phyloP scores from a whole-genome alignment of 2,888 invertebrate species.

The Lottia scabra region DNA sequence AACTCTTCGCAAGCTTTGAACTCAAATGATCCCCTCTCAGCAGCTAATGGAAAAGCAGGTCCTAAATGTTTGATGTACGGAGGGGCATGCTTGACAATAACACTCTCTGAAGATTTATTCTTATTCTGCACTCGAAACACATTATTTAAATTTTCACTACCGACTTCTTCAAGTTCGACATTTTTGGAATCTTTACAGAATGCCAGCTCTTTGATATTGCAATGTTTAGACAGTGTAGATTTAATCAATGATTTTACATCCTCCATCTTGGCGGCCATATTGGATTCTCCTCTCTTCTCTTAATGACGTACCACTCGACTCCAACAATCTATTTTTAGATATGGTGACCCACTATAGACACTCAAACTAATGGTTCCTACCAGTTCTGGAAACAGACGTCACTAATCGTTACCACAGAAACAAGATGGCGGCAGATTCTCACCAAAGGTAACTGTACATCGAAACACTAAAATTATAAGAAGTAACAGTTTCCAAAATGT shows the following conservation, averaged over 20 bases:
- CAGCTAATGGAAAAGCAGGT: conserved; percentile 40
- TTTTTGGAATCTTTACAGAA: conserved; percentile 23
- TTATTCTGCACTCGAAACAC: conserved; percentile 32
- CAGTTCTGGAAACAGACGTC: too few species aligned
- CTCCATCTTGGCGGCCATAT: background rate
- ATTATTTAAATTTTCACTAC: conserved; percentile 50
- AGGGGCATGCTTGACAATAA: conserved; percentile 47
- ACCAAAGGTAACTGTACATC: too few species aligned
- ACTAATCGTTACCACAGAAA: too few species aligned
- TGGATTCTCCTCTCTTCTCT: background rate
- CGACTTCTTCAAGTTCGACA: conserved; percentile 36
- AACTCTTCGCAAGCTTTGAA: conserved; percentile 40
- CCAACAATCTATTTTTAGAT: too few species aligned
- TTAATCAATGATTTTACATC: background rate
- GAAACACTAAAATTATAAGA: too few species aligned
- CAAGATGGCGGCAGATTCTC: too few species aligned
- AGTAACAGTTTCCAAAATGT: too few species aligned
- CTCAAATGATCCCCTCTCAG: conserved; percentile 38
- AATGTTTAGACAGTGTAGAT: background rate
- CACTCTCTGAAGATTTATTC: conserved; percentile 19
- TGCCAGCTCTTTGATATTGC: conserved; percentile 5
- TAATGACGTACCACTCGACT: too few species aligned
- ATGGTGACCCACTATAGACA: too few species aligned
- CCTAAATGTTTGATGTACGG: conserved; percentile 55
- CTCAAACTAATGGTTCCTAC: too few species aligned